Conservation (phyloP, 2,113 vertebrate species). For the Hydropotes inermis region DNA sequence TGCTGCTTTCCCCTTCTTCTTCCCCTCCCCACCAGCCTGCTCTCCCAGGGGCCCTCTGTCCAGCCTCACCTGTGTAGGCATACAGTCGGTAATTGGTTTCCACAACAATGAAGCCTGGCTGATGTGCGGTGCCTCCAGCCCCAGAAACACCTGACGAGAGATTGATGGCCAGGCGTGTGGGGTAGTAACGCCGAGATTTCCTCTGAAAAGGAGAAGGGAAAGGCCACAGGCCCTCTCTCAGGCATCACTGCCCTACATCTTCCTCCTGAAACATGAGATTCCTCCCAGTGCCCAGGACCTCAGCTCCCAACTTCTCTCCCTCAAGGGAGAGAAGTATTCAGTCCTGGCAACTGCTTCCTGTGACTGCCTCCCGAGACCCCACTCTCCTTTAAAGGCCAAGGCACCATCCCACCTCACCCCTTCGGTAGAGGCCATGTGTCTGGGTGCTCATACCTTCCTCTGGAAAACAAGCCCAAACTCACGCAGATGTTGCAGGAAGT, state of each 20-base stretch:
- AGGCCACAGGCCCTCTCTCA: not conserved
- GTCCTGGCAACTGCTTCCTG: not conserved
- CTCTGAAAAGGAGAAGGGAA: constrained; percentile 79
- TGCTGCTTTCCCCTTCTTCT: not conserved
- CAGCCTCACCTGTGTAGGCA: constrained; percentile 89
- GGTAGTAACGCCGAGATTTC: constrained; percentile 93
- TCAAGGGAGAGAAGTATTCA: not conserved
- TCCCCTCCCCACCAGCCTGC: too few species aligned
- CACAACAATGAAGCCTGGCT: constrained; percentile 89
- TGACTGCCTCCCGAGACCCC: not conserved
- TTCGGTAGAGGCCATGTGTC: not conserved
- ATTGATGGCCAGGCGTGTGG: constrained; percentile 92
- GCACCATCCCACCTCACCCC: not conserved
- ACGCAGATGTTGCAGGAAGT: constrained; percentile 92
- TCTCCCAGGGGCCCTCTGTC: not conserved
- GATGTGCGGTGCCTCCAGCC: constrained; percentile 74
- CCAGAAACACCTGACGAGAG: constrained; percentile 89
- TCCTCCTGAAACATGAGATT: not conserved
- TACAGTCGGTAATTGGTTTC: constrained; percentile 95
- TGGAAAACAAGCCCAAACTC: constrained; percentile 96
- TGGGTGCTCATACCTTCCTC: constrained; percentile 86
- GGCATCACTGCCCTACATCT: not conserved
- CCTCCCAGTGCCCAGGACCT: not conserved
- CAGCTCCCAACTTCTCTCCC: not conserved
- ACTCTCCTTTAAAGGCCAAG: not conserved